These are phyloP conservation scores for Upupa epops DNA, from an alignment of 2,113 vertebrate genomes.

Conservation along the genomic window DNA sequence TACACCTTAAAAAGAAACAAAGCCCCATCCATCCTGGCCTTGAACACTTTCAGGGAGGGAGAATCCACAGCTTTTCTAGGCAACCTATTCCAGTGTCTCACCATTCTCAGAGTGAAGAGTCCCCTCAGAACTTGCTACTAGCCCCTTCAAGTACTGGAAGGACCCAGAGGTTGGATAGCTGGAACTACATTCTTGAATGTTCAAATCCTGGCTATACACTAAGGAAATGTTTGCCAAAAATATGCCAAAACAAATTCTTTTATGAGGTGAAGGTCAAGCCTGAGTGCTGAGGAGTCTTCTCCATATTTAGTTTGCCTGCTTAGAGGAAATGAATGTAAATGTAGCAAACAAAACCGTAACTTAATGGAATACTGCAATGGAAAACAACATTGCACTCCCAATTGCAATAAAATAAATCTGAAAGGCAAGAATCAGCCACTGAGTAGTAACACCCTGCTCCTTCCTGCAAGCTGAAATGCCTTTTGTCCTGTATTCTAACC, in stretches of 20 bases:
- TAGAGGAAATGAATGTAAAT: not conserved
- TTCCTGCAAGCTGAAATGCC: not conserved
- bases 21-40: no score
- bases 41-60: no score
- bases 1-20: not conserved
- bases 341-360: not conserved
- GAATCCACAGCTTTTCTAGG: no score
- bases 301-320: not conserved
- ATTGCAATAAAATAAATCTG: not conserved
- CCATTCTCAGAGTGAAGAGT: no score
- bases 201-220: not conserved
- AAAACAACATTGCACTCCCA: not conserved
- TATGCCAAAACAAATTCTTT: fast-evolving
- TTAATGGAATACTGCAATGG: not conserved
- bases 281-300: not conserved
- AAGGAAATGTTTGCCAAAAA: not conserved
- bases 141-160: no score
- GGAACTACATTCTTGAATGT: not conserved
- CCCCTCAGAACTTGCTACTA: no score
- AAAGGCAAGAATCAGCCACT: not conserved
- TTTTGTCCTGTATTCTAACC: not conserved
- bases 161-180: not conserved
- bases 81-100: no score
- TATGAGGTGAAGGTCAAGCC: not conserved
- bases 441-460: not conserved